phyloP scores from a whole-genome alignment of 2,888 invertebrate genomes.

The Protophormia terraenovae region DNA sequence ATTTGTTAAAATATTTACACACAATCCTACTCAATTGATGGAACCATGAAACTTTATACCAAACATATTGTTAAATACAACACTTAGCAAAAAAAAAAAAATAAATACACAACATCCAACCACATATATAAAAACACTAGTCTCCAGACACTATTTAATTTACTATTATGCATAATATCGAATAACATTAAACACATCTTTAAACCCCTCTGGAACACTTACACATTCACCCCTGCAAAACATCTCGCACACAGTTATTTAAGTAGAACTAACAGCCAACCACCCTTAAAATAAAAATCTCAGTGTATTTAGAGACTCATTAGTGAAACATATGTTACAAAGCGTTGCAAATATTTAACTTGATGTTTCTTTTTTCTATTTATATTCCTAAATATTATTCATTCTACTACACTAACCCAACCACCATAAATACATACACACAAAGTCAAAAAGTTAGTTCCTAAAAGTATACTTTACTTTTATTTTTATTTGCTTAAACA shows the following conservation, averaged over 20 bases:
- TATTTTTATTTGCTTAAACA: conserved; percentile 50
- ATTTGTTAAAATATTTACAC: conserved; percentile 57
- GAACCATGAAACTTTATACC: conserved; percentile 36
- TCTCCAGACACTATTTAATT: conserved; percentile 76
- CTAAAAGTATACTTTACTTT: conserved; percentile 35
- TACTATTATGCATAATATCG: conserved; percentile 78
- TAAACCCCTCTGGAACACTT: conserved; percentile 35
- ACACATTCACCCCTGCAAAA: not conserved
- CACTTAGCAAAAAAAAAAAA: conserved; percentile 32
- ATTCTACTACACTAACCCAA: conserved; percentile 2
- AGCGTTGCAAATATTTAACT: conserved; percentile 62
- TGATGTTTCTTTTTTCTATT: conserved; percentile 17
- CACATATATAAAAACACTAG: conserved; percentile 58
- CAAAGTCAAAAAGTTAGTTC: conserved; percentile 56
- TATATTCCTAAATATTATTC: conserved; percentile 41
- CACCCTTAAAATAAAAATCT: conserved; percentile 49
- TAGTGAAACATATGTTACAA: conserved; percentile 67
- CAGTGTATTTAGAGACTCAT: conserved; percentile 67
- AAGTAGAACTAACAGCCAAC: not conserved
- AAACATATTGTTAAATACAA: conserved; percentile 12
- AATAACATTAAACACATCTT: conserved; percentile 74
- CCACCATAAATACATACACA: not conserved
- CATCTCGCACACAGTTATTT: conserved; percentile 10
- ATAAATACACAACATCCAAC: not conserved
- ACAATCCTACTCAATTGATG: not conserved